phyloP scores from a whole-genome alignment of 2,888 invertebrate species.

The Toxonevra muliebris region DNA sequence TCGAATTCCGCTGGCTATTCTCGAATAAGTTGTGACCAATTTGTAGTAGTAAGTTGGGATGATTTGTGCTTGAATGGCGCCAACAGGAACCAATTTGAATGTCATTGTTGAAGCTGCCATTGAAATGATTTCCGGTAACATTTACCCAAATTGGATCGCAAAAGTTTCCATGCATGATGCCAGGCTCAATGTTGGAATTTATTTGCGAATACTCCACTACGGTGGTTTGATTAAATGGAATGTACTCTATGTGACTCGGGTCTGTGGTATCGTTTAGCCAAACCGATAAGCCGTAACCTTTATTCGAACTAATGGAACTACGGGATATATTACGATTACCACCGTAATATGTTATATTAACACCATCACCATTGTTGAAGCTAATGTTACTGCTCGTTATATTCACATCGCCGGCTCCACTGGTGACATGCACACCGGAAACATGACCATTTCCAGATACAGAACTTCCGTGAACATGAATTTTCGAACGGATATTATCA shows the following conservation, averaged over 20 bases:
- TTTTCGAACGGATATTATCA: conserved; percentile 87
- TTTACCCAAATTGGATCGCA: conserved; percentile 88
- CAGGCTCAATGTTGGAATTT: conserved; percentile 86
- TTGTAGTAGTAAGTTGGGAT: conserved; percentile 71
- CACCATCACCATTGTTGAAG: conserved; percentile 91
- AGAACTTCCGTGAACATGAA: conserved; percentile 84
- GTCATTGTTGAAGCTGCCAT: conserved; percentile 79
- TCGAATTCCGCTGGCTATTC: conserved; percentile 76
- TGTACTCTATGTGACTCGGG: conserved; percentile 72
- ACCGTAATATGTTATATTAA: conserved; percentile 95
- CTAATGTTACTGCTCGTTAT: conserved; percentile 89
- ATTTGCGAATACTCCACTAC: conserved; percentile 88
- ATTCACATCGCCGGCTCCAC: conserved; percentile 94
- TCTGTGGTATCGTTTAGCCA: conserved; percentile 88
- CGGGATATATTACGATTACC: conserved; percentile 92
- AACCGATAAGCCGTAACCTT: conserved; percentile 86
- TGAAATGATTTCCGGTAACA: conserved; percentile 91
- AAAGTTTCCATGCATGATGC: conserved; percentile 92
- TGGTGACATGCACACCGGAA: conserved; percentile 88
- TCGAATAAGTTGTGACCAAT: conserved; percentile 88
- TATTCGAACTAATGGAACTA: conserved; percentile 85
- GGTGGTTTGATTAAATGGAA: conserved; percentile 85
- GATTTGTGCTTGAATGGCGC: conserved; percentile 64
- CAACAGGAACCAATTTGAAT: conserved; percentile 88
- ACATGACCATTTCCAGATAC: conserved; percentile 89